phyloP scores from a whole-genome alignment of 2,888 invertebrate genomes.

The Dorcus parallelipipedus region DNA sequence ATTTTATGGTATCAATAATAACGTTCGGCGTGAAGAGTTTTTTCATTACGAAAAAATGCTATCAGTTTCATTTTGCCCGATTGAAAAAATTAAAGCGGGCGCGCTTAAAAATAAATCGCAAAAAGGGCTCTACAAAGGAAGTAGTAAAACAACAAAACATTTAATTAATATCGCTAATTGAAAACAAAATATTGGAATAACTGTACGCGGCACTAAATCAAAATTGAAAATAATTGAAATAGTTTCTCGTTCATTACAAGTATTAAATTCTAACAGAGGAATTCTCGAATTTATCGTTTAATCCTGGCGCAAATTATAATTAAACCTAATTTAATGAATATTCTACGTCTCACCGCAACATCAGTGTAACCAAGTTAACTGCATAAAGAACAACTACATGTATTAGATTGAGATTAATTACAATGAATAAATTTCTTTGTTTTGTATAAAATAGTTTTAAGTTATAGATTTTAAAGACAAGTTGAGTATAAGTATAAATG shows the following conservation, averaged over 20 bases:
- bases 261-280: conserved; percentile 33
- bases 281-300: conserved; percentile 38
- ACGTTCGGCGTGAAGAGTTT: too few relatives aligned
- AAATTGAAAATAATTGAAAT: conserved; percentile 39
- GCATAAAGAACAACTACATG: too few relatives aligned
- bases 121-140: conserved; percentile 16
- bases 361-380: background rate
- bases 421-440: too few relatives aligned
- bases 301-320: conserved; percentile 32
- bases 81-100: too few relatives aligned
- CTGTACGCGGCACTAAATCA: conserved; percentile 28
- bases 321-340: conserved; percentile 36
- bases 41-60: too few relatives aligned
- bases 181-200: conserved; percentile 28
- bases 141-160: conserved; percentile 29
- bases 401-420: too few relatives aligned
- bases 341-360: conserved; percentile 25
- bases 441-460: too few relatives aligned
- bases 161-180: conserved; percentile 34
- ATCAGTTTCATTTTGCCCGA: too few relatives aligned
- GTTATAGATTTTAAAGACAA: too few relatives aligned
- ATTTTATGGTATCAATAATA: too few relatives aligned
- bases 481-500: too few relatives aligned
- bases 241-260: conserved; percentile 36
- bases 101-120: too few relatives aligned